A percentile compares a stretch with the other conserved stretches of the same genome.
Evolutionary conservation across 2,113 vertebrate genomes (phyloP).

Genomic region (Chaetorhynchus papuensis): DNA sequence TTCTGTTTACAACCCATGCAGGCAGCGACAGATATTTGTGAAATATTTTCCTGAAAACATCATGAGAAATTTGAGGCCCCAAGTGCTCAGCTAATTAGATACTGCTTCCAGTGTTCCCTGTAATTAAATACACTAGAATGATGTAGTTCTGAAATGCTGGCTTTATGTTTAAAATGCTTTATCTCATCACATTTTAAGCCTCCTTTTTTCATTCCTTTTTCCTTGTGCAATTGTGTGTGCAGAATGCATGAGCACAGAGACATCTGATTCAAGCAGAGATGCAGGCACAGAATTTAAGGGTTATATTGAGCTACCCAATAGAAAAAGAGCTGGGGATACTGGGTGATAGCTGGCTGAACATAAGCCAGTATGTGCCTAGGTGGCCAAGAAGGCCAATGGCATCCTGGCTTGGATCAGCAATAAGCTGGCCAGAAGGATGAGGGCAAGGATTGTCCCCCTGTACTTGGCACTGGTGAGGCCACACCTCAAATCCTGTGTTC

Average conservation of each 20-base stretch:
- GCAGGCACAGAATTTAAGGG: neutral
- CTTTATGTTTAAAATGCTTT: neutral
- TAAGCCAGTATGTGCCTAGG: neutral
- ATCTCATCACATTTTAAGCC: neutral
- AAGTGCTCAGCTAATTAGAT: neutral
- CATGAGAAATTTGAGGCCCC: neutral
- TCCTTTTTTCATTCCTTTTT: neutral
- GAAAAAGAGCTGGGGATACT: neutral
- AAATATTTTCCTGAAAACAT: slow-evolving; percentile 11
- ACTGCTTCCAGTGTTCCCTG: neutral
- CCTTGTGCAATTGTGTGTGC: neutral
- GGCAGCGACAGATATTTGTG: neutral
- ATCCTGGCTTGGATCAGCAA: neutral
- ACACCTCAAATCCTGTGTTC: neutral
- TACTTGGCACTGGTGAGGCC: neutral
- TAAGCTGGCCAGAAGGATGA: neutral
- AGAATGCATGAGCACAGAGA: neutral
- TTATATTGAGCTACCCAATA: neutral
- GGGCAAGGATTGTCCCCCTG: neutral
- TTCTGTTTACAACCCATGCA: neutral
- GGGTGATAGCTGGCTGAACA: neutral
- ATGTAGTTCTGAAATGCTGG: neutral
- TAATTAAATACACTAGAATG: neutral
- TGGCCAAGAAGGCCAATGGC: neutral
- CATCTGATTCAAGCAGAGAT: neutral